Evolutionary conservation across 2,888 invertebrate species (phyloP), one percentile per base, ranked within the genome.

Genomic region (Phaonia tiefii): DNA sequence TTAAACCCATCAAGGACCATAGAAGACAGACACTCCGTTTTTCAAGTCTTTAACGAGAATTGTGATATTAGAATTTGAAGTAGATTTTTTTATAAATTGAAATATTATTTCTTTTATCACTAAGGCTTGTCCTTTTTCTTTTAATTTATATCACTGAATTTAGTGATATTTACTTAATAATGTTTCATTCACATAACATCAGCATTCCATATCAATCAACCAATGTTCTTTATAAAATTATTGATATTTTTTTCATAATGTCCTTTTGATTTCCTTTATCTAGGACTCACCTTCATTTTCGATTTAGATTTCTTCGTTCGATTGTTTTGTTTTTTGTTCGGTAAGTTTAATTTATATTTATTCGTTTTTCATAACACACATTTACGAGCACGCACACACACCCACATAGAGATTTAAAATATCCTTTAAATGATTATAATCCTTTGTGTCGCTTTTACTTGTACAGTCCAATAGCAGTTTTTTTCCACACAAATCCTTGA

Each of bases 251-350:
- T 31, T 31, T 31, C n/a, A 49, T 63, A 60, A 22, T 60, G 75
- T 83, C 72, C 65, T 78, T 75, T 78, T 49, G 20, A 22, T 58
- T 7, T 56, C 22, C 37, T 67, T 70, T 60, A n/a, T 17, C 15
- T 71, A 83, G 73, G 83, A 84, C 86, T 86, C 86, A 86, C 86
- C 86, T 85, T 86, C 86, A 86, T 86, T 74, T 60, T 73, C 83
- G 75, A 77, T 13, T 70, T 74, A 11, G n/a, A 11, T 65, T 66
- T 20, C 10, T 42, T 54, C 4, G 39, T 67, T 60, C 31, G 31
- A 37, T 73, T 2, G 44, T 60, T 69, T 39, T 37, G 37, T 49
- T 5, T 51, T 60, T 69, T 26, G 39, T n/a, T n/a, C n/a, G n/a
- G n/a, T n/a, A n/a, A n/a, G n/a, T 71, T 66, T 44, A 11, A 26